A percentile compares a stretch with the other conserved stretches of the same genome.
Conservation (phyloP, 2,113 vertebrate genomes). For the Anoplopoma fimbria region DNA sequence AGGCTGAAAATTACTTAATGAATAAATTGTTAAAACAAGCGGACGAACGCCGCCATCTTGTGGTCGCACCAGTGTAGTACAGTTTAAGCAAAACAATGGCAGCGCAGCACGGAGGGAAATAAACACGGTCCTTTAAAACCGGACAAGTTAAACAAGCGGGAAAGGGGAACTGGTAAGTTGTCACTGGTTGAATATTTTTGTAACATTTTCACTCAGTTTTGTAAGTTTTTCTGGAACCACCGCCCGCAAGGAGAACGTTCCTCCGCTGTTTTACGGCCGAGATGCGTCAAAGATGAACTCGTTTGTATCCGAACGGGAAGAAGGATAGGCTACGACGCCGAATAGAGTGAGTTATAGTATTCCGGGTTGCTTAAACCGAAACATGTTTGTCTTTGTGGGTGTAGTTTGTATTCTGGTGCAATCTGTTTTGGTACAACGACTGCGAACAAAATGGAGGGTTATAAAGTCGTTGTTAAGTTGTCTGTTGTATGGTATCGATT, state of each 20-base stretch:
- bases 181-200: rapidly evolving
- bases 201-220: background rate
- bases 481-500: too few relatives aligned
- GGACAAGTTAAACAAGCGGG: background rate
- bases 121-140: background rate
- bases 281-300: background rate
- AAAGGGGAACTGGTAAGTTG: background rate
- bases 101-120: background rate
- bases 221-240: background rate
- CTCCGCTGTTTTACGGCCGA: background rate
- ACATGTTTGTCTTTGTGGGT: background rate
- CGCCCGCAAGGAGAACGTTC: background rate
- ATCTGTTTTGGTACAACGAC: background rate
- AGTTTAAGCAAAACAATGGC: constrained; percentile 30
- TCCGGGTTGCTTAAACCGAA: rapidly evolving
- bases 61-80: background rate
- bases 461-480: background rate
- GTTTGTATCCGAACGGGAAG: background rate
- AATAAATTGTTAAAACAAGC: too few relatives aligned
- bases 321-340: background rate
- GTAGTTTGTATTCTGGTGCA: background rate
- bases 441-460: constrained; percentile 39
- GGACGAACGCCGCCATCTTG: constrained; percentile 10
- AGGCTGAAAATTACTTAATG: too few relatives aligned
- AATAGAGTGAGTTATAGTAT: background rate